Conservation (phyloP, 2,797 vertebrate species). For the Sebastes glaucus region DNA sequence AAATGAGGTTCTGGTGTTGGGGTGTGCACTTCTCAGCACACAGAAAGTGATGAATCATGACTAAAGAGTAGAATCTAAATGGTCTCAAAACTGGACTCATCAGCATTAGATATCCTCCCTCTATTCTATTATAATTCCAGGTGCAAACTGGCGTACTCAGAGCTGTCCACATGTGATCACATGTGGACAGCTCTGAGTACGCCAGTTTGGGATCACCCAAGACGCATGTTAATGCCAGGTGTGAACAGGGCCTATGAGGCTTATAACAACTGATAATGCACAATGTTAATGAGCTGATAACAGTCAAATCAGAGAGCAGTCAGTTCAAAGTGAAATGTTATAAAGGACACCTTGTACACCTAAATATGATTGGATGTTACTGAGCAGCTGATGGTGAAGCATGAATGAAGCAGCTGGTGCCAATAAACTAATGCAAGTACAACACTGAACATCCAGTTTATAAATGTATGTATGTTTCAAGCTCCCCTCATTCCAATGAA, state of each 20-base stretch:
- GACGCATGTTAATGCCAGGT: too few relatives aligned
- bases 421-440: neutral
- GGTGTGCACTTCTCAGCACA: neutral
- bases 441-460: neutral
- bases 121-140: neutral
- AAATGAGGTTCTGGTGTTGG: constrained; percentile 13
- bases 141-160: too few relatives aligned
- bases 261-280: too few relatives aligned
- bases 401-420: neutral
- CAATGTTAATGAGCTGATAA: too few relatives aligned
- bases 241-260: neutral
- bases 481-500: constrained; percentile 4
- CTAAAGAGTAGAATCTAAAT: neutral
- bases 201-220: too few relatives aligned
- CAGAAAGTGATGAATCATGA: neutral
- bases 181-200: too few relatives aligned
- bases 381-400: neutral
- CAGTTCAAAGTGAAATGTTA: neutral
- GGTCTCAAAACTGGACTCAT: neutral
- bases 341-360: neutral
- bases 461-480: constrained; percentile 12
- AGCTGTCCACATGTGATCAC: too few relatives aligned
- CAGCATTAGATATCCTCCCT: neutral
- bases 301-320: neutral
- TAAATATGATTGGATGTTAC: neutral